phyloP scores from a whole-genome alignment of 2,797 vertebrate species.

The Pempheris klunzingeri region DNA sequence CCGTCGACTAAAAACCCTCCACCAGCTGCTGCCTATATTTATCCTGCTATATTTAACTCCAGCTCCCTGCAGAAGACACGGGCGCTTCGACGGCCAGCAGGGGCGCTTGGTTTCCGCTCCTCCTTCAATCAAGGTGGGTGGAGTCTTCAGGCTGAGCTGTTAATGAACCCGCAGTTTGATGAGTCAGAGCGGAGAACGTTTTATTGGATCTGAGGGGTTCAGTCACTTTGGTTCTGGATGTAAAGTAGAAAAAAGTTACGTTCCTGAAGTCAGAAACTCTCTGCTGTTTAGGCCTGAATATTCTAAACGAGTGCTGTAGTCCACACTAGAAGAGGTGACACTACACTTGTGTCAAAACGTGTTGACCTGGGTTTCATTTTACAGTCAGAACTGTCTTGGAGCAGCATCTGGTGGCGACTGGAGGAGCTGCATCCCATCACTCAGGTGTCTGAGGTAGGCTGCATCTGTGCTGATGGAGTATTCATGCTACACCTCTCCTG shows the following conservation, averaged over 20 bases:
- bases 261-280: neutral
- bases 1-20: constrained; percentile 61
- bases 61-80: constrained; percentile 24
- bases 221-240: neutral
- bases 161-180: neutral
- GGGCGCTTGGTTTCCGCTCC: constrained; percentile 14
- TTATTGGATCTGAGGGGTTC: neutral
- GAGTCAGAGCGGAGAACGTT: neutral
- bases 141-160: neutral
- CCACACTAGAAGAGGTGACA: neutral
- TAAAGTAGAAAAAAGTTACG: neutral
- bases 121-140: constrained; percentile 4
- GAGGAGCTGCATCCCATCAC: neutral
- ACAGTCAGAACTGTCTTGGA: neutral
- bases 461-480: too few species aligned
- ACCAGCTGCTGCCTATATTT: constrained; percentile 84
- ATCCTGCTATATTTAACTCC: constrained; percentile 72
- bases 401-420: neutral
- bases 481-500: too few species aligned
- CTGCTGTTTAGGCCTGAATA: too few species aligned
- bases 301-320: too few species aligned
- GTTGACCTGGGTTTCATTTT: neutral
- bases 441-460: neutral
- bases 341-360: neutral
- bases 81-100: neutral